Base-by-base conservation (phyloP, 2,888 invertebrate species). In the Drosophila fungiperda region DNA sequence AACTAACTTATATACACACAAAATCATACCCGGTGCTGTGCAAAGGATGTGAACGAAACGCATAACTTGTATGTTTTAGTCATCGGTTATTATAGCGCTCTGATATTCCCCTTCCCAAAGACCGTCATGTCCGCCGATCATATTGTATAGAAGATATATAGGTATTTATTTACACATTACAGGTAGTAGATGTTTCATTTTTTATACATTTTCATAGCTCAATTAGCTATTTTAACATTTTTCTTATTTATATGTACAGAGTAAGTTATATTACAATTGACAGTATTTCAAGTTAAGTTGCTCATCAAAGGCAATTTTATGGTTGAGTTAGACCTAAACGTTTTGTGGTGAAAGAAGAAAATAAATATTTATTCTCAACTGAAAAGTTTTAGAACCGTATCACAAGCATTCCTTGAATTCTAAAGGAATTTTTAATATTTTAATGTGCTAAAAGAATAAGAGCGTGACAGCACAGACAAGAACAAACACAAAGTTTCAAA, bases 381-480 rank as follows among this genome's bases (percentile, higher is more conserved):
- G 9, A 59, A 78, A 69, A 59, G 61, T 71, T 68, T 70, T 54
- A 42, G 26, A 60, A 54, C 40, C 40, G 33, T n/a, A 69, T 53
- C 59, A 65, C 49, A 59, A 53, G 59, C 68, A 74, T 78, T 75
- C 75, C 76, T 59, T 35, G 69, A 58, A 79, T 70, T 85, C 86
- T 81, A 66, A 89, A 84, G 80, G 89, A 90, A 89, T 90, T 91
- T 91, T 86, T 84, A 91, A 90, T 91, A 90, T 82, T 87, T 87
- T 88, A 84, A 80, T 83, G 89, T 83, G 75, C 66, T 78, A 63
- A 59, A 68, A 53, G 60, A 60, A 54, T 67, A 42, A 45, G 57
- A 70, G 69, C 72, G 67, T 69, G 52, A 69, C 73, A 71, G 57
- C 64, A 36, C 29, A 42, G 55, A 36, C 53, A 60, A 68, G 53